Conservation (phyloP, 2,888 invertebrate genomes). For the Furcula furcula region DNA sequence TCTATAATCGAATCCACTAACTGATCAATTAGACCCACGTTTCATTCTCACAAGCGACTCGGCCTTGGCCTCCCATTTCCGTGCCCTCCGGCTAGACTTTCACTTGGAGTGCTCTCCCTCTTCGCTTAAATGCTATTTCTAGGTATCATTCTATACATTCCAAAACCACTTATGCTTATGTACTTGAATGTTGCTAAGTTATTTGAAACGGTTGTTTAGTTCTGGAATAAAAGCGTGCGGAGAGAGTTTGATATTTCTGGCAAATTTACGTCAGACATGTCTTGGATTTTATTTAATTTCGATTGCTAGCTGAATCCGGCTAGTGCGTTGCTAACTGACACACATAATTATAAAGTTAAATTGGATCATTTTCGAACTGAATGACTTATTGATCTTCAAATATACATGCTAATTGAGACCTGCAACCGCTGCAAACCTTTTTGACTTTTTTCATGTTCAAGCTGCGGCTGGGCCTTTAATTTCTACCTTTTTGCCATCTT, state of each 20-base stretch:
- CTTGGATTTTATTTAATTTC: no score
- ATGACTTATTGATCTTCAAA: no score
- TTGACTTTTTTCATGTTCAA: no score
- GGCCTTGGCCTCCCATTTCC: slow-evolving; percentile 37
- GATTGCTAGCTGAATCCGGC: no score
- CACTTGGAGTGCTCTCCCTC: slow-evolving; percentile 38
- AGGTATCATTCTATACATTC: slow-evolving; percentile 22
- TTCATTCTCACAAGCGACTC: slow-evolving; percentile 14
- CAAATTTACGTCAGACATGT: no score
- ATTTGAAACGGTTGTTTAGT: slow-evolving; percentile 4
- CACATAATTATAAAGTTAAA: no score
- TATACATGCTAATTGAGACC: no score
- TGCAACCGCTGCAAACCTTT: no score
- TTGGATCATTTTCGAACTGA: no score
- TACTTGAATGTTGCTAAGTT: slow-evolving; percentile 7
- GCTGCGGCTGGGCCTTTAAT: no score
- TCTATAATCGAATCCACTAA: slow-evolving; percentile 10
- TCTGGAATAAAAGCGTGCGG: slow-evolving; percentile 7
- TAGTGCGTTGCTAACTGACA: no score
- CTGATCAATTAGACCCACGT: slow-evolving; percentile 16
- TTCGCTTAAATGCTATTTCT: slow-evolving; percentile 33
- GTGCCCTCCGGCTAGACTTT: slow-evolving; percentile 49
- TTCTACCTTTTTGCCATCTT: no score
- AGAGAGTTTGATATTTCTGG: slow-evolving; percentile 14
- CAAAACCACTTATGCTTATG: slow-evolving; percentile 10